Evolutionary conservation across 2,113 vertebrate genomes (phyloP), one percentile per base, ranked within the genome.

Genomic region (Microcebus lehilahytsara): DNA sequence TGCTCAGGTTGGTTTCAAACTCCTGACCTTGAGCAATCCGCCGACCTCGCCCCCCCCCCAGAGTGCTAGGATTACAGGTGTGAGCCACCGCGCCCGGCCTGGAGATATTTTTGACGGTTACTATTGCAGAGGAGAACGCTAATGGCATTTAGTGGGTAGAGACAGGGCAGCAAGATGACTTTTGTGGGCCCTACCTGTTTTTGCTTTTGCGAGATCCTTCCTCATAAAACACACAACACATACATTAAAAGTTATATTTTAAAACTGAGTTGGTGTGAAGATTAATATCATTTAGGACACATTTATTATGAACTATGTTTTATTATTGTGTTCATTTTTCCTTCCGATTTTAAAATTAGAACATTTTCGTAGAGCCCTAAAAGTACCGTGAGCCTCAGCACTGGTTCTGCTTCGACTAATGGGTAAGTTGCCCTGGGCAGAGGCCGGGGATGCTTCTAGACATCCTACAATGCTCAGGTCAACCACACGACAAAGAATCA

Each of bases 381-480:
- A 49, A 34, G 22, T 22, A 40, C 9, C 20, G 1, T 0, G 37
- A 30, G 40, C 2, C 72, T 64, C 1, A n/a, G 49, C 22, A 6
- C 34, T 0, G 19, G 6, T 4, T 80, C 27, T 42, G 2, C 56
- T 11, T 20, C 0, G 12, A 20, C 25, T 8, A 17, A 49, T 0
- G 12, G 12, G 67, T 5, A 6, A 13, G 58, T 0, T 5, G 20
- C 1, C 72, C 34, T 1, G 12, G 46, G 34, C 3, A 3, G 46
- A 74, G 72, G 25, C 69, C 79, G 8, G 17, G 87, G 75, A 9
- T 5, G 6, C 23, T 3, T 40, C 34, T 17, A 8, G 37, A 3
- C 9, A 5, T 27, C 69, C 23, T 1, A 0, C 40, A 6, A 6
- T 1, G 46, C 2, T 0, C 0, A 27, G 37, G 42, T n/a, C 46